phyloP scores from a whole-genome alignment of 2,888 invertebrate species.

The Rotaria macrura region DNA sequence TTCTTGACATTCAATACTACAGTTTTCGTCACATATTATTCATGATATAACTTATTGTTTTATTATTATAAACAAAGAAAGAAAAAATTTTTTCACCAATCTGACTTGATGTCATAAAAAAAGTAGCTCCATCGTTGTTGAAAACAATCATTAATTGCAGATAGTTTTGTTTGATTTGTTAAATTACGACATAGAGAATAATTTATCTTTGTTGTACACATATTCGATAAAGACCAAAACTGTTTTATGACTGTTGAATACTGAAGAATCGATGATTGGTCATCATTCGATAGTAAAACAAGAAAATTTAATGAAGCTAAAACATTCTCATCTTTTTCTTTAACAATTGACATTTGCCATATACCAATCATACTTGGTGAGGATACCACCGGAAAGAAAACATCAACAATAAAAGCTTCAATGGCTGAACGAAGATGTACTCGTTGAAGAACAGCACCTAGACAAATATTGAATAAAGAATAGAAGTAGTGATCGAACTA shows the following conservation, averaged over 20 bases:
- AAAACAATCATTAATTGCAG: background rate
- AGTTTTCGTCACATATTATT: background rate
- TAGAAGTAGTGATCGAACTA: no score
- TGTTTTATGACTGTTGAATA: background rate
- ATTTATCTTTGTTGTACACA: background rate
- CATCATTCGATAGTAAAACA: background rate
- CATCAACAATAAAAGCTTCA: background rate
- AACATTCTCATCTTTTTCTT: background rate
- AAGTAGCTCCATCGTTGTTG: background rate
- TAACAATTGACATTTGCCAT: background rate
- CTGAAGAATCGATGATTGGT: background rate
- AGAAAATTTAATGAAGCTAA: background rate
- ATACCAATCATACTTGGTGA: background rate
- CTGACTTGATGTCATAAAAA: constrained; percentile 1
- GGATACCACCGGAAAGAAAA: background rate
- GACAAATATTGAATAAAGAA: no score
- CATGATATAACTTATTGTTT: background rate
- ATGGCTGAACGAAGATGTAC: background rate
- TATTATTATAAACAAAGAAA: background rate
- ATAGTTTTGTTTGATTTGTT: background rate
- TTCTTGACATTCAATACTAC: background rate
- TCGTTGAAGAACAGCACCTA: background rate
- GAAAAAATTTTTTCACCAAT: background rate
- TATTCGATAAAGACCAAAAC: background rate
- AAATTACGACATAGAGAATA: background rate